Percentiles rank a stretch among this genome's conserved stretches.
phyloP scores from a whole-genome alignment of 2,797 vertebrate genomes.

The Sebastes baramenuke region DNA sequence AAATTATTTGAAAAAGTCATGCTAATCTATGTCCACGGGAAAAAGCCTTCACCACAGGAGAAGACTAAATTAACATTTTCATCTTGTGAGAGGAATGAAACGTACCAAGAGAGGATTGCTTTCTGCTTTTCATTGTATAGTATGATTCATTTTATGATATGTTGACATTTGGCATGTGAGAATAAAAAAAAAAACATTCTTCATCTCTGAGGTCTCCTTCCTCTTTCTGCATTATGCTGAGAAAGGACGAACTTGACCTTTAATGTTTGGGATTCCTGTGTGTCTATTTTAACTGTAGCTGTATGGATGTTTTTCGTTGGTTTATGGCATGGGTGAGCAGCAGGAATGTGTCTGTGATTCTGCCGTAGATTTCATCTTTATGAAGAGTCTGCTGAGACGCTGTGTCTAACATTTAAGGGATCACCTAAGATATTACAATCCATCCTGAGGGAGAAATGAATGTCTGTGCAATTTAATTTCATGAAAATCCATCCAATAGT shows the following conservation, averaged over 20 bases:
- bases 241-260: constrained; percentile 8
- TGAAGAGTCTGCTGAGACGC: not conserved
- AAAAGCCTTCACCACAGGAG: constrained; percentile 21
- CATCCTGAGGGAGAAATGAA: not conserved
- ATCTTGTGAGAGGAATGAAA: constrained; percentile 10
- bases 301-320: not conserved
- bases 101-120: not conserved
- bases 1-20: constrained; percentile 42
- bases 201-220: constrained; percentile 13
- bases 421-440: not conserved
- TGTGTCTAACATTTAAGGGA: not conserved
- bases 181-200: constrained; percentile 6
- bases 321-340: not conserved
- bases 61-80: constrained; percentile 28
- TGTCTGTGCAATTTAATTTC: not conserved
- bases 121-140: constrained; percentile 1
- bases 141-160: constrained; percentile 10
- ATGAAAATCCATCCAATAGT: not conserved
- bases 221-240: not conserved
- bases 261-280: not conserved
- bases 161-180: constrained; percentile 29
- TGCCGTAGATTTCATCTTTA: not conserved
- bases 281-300: not conserved
- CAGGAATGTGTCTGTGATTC: not conserved
- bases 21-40: constrained; percentile 19